Evolutionary conservation across 1,140 invertebrate genomes (phyloP), one percentile per base, ranked within the genome.

Genomic region (Solenopsis invicta): DNA sequence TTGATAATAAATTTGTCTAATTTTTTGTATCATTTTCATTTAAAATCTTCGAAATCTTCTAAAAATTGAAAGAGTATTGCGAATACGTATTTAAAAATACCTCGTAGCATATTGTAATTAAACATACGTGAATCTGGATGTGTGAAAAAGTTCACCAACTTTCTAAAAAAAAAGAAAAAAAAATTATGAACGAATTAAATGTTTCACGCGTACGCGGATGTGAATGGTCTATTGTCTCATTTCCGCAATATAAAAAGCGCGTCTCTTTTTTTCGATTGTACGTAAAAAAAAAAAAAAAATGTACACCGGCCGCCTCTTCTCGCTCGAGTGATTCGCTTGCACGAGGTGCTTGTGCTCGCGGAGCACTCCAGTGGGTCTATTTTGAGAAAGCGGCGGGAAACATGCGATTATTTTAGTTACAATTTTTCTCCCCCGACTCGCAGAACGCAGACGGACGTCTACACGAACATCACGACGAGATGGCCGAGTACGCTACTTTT

Each of bases 341-440:
- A 34, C 80, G 54, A 61, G 18, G 13, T 61, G 41, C 54, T 84
- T 74, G 41, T 67, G 89, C 87, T 87, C 37, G 89, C 78, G 61
- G 59, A 88, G 84, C 90, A 82, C 91, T 92, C 92, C 92, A 93
- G 92, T 76, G 69, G 34, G 37, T 89, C 91, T 93, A 93, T 93
- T 93, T 93, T 90, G 78, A 84, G 92, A 74, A 85, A 84, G 48
- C 87, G 67, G 76, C 82, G 82, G 52, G 64, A 93, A 91, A 92
- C 84, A 87, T 90, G 71, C 77, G 90, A 89, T 93, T 92, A 93
- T 93, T 93, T 93, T 87, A 93, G 92, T 91, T 91, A 88, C 89
- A 89, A 82, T 93, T 94, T 93, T 94, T 94, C 92, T 93, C 90
- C 81, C 75, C 86, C 84, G 82, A 74, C 37, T 85, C 86, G 67